These are phyloP conservation scores for Gasteruption jaculator DNA, from an alignment of 2,888 invertebrate genomes.

Conservation along the genomic window DNA sequence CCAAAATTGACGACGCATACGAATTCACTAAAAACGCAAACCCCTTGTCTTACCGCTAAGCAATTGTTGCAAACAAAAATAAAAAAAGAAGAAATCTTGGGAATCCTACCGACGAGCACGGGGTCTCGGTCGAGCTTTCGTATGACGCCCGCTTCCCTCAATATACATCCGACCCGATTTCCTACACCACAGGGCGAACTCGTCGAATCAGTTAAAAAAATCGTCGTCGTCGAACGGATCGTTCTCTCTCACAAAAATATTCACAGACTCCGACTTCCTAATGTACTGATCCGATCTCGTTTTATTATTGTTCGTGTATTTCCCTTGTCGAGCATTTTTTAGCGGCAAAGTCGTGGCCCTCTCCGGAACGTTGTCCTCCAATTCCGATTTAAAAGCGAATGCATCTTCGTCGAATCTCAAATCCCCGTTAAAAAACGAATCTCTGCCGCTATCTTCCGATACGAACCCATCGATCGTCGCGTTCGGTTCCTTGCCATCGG, in stretches of 20 bases:
- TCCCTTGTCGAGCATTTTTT: constrained; percentile 33
- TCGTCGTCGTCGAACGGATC: constrained; percentile 89
- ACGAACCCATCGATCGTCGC: constrained; percentile 32
- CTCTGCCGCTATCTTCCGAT: constrained; percentile 33
- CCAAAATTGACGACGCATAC: too few species aligned
- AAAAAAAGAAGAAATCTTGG: too few species aligned
- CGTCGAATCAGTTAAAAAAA: constrained; percentile 62
- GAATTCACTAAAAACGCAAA: too few species aligned
- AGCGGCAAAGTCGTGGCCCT: constrained; percentile 31
- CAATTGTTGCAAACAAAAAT: too few species aligned
- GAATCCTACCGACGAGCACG: too few species aligned
- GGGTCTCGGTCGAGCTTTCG: too few species aligned
- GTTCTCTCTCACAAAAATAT: constrained; percentile 80
- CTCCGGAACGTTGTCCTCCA: constrained; percentile 44
- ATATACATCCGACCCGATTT: too few species aligned
- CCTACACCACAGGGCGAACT: too few species aligned
- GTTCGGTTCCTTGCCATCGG: constrained; percentile 29
- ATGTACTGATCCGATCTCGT: constrained; percentile 61
- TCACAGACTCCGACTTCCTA: constrained; percentile 84
- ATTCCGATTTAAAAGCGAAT: constrained; percentile 43
- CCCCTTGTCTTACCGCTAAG: too few species aligned
- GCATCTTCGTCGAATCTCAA: constrained; percentile 42
- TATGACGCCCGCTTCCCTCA: too few species aligned
- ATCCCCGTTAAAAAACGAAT: constrained; percentile 44
- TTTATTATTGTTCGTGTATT: constrained; percentile 48